Percentiles rank a stretch among this genome's conserved stretches.
Evolutionary conservation across 2,888 invertebrate genomes (phyloP).

Genomic region (Nomada ruficornis): DNA sequence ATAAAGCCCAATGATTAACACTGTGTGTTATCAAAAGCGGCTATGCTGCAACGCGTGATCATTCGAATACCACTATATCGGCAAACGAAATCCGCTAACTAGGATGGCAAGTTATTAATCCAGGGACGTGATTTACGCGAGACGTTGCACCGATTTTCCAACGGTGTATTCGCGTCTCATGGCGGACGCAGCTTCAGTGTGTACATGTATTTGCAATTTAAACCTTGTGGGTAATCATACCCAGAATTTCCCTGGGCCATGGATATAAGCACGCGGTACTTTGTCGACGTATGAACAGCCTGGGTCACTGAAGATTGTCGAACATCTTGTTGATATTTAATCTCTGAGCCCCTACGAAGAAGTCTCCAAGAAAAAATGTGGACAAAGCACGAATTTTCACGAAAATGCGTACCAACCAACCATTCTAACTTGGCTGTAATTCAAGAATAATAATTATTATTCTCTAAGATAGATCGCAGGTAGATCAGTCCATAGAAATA

Average conservation of each 20-base stretch:
- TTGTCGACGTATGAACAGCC: conserved; percentile 25
- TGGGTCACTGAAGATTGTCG: conserved; percentile 36
- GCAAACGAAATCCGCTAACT: conserved; percentile 10
- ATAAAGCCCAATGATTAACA: conserved; percentile 11
- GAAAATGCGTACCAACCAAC: background rate
- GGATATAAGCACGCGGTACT: conserved; percentile 44
- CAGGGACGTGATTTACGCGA: conserved; percentile 18
- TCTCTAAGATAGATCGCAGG: conserved; percentile 3
- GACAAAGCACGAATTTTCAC: conserved; percentile 3
- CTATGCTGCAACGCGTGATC: background rate
- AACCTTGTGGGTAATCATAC: conserved; percentile 61
- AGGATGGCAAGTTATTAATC: conserved; percentile 32
- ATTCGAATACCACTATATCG: conserved; percentile 13
- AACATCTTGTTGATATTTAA: conserved; percentile 60
- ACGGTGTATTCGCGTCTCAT: conserved; percentile 13
- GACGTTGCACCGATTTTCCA: conserved; percentile 31
- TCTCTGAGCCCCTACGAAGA: conserved; percentile 39
- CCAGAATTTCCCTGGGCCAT: conserved; percentile 46
- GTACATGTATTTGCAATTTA: conserved; percentile 61
- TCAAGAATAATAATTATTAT: background rate
- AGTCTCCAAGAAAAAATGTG: background rate
- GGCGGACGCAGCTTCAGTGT: conserved; percentile 6
- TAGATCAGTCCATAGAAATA: background rate
- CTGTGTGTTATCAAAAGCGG: background rate
- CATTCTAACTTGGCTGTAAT: background rate